Evolutionary conservation across 1,140 invertebrate genomes (phyloP).

Genomic region (Babylonia areolata): DNA sequence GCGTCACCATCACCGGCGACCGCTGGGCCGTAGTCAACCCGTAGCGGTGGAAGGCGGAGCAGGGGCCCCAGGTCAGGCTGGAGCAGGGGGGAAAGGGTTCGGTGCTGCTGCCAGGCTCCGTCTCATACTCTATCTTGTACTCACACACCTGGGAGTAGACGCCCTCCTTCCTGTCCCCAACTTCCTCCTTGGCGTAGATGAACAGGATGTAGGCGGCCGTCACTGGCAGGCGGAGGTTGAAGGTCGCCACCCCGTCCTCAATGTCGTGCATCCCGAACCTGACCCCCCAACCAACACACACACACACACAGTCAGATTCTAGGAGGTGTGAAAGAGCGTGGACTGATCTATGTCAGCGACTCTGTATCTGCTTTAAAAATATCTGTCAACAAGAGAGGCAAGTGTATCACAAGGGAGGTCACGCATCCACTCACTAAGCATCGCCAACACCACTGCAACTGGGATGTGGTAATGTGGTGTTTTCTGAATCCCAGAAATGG

Average conservation of each 20-base stretch:
- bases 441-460: no score
- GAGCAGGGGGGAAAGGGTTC: constrained; percentile 74
- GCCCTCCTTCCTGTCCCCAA: constrained; percentile 71
- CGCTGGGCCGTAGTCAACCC: constrained; percentile 70
- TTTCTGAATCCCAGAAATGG: no score
- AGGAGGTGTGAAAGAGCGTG: no score
- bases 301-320: no score
- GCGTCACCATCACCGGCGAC: constrained; percentile 68
- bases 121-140: constrained; percentile 74
- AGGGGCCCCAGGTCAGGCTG: constrained; percentile 73
- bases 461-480: no score
- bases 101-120: constrained; percentile 47
- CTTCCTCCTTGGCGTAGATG: constrained; percentile 75
- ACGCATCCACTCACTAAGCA: no score
- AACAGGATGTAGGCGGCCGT: constrained; percentile 73
- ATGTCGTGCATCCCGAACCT: constrained; percentile 74
- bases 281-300: not conserved
- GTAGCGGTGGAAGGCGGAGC: constrained; percentile 70
- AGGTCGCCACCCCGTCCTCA: constrained; percentile 69
- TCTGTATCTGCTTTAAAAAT: no score
- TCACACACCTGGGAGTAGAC: constrained; percentile 76
- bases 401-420: no score
- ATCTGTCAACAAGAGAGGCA: no score
- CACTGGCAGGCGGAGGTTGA: constrained; percentile 73
- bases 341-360: no score